Conservation (phyloP, 2,888 invertebrate genomes). For the Disparrhopalites patrizii region DNA sequence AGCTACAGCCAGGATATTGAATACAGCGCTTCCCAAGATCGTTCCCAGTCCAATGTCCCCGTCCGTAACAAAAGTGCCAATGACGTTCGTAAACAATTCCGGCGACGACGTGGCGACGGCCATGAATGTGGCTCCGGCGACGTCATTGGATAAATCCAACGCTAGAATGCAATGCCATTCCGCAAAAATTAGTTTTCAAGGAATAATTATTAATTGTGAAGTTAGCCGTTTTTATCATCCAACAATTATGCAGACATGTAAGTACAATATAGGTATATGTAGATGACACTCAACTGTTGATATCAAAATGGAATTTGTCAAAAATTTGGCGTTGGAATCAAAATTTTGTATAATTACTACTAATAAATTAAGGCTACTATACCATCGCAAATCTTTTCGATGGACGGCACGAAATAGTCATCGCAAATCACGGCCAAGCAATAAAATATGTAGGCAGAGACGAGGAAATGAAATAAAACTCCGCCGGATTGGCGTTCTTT, state of each 20-base stretch:
- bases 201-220: background rate
- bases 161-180: no score
- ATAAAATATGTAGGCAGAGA: constrained; percentile 76
- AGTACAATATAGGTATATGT: no score
- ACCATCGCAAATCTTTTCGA: constrained; percentile 84
- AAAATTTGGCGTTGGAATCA: no score
- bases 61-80: constrained; percentile 72
- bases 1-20: constrained; percentile 79
- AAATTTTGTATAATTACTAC: no score
- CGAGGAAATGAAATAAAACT: constrained; percentile 69
- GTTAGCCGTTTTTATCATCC: no score
- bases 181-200: background rate
- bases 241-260: no score
- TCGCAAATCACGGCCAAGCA: constrained; percentile 83
- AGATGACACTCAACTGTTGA: no score
- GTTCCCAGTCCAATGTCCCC: constrained; percentile 66
- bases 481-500: constrained; percentile 72
- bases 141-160: constrained; percentile 31
- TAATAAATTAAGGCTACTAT: no score
- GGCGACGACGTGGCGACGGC: constrained; percentile 72
- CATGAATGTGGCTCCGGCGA: constrained; percentile 94
- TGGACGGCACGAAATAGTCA: constrained; percentile 88
- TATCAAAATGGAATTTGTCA: no score
- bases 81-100: constrained; percentile 40
- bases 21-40: constrained; percentile 81